phyloP scores from a whole-genome alignment of 2,797 vertebrate genomes.

The Spheniscus humboldti region DNA sequence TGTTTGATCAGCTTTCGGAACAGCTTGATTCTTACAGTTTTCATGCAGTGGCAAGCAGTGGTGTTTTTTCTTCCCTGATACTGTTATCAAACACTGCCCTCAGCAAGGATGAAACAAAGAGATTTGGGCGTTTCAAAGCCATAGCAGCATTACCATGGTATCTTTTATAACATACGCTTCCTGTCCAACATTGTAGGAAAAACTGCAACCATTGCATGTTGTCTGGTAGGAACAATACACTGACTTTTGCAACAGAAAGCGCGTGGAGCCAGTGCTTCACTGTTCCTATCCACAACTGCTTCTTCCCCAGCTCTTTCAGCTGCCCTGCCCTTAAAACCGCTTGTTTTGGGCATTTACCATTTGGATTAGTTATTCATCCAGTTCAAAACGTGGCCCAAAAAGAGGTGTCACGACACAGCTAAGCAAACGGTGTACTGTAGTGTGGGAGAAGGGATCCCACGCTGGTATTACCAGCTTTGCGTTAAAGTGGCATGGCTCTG shows the following conservation, averaged over 20 bases:
- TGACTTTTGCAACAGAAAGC: not conserved
- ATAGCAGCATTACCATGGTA: not conserved
- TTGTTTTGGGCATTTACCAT: not conserved
- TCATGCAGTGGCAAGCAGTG: not conserved
- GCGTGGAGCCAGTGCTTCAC: not conserved
- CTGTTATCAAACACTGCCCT: not conserved
- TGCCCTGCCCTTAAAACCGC: not conserved
- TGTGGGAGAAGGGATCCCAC: not conserved
- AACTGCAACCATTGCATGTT: not conserved
- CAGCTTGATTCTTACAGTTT: not conserved
- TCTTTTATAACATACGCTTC: not conserved
- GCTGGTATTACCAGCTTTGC: not conserved
- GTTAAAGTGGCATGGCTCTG: not conserved
- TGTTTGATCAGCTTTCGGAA: not conserved
- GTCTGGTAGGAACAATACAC: not conserved
- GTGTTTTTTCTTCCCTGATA: not conserved
- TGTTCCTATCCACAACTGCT: not conserved
- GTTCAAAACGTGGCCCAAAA: not conserved
- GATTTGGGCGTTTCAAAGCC: not conserved
- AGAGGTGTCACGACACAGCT: not conserved
- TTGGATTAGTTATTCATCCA: not conserved
- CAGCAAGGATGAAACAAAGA: not conserved
- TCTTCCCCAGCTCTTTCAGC: not conserved
- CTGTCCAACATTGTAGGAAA: not conserved
- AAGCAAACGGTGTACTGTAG: not conserved